phyloP scores from a whole-genome alignment of 2,797 vertebrate species.

The Eulemur coronatus region DNA sequence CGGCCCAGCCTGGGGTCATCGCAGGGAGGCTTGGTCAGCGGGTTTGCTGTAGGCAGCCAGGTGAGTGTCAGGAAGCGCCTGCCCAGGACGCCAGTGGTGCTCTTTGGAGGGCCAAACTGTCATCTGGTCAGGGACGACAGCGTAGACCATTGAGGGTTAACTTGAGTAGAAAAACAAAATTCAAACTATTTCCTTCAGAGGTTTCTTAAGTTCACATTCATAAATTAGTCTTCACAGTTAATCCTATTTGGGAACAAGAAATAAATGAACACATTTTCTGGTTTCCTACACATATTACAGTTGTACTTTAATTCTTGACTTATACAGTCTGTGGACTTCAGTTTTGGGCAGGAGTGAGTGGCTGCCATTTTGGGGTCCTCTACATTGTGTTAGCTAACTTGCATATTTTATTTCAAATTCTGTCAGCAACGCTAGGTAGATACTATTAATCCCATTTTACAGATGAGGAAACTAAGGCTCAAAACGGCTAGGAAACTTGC shows the following conservation, averaged over 20 bases:
- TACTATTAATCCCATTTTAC: slow-evolving; percentile 2
- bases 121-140: slow-evolving; percentile 70
- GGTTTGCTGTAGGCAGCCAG: neutral
- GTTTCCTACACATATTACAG: slow-evolving; percentile 43
- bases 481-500: slow-evolving; percentile 38
- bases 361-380: neutral
- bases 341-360: slow-evolving; percentile 24
- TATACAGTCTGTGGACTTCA: neutral
- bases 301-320: slow-evolving; percentile 56
- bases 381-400: neutral
- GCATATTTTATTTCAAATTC: slow-evolving; percentile 29
- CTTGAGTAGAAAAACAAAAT: slow-evolving; percentile 68
- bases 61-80: slow-evolving; percentile 57
- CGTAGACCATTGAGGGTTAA: slow-evolving; percentile 56
- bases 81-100: slow-evolving; percentile 52
- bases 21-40: neutral
- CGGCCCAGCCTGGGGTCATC: neutral
- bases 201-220: slow-evolving; percentile 86
- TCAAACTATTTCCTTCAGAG: slow-evolving; percentile 79
- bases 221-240: slow-evolving; percentile 86
- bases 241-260: slow-evolving; percentile 66
- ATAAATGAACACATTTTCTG: slow-evolving; percentile 17
- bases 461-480: slow-evolving; percentile 52
- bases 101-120: slow-evolving; percentile 45
- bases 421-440: slow-evolving; percentile 31